Conservation (phyloP, 2,888 invertebrate genomes). For the Pristionchus arcanus region DNA sequence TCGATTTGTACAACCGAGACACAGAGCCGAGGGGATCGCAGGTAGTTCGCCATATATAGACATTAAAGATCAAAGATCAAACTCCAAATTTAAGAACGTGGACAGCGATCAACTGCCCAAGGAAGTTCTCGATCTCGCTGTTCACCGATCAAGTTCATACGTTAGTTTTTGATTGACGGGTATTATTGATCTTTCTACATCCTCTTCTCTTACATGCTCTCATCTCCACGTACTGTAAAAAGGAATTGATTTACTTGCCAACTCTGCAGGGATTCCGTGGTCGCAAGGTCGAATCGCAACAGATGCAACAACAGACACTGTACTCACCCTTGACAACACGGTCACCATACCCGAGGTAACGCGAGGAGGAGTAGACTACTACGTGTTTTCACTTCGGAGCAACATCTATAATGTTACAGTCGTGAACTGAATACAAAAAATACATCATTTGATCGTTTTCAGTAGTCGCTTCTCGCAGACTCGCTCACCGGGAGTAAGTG, state of each 20-base stretch:
- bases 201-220: too few species aligned
- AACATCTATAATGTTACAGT: neutral
- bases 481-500: slow-evolving; percentile 3
- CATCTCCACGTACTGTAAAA: too few species aligned
- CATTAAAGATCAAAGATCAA: slow-evolving; percentile 10
- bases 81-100: neutral
- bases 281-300: slow-evolving; percentile 34
- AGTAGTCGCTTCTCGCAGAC: neutral
- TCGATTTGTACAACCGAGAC: slow-evolving; percentile 64
- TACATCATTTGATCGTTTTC: neutral
- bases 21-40: slow-evolving; percentile 24
- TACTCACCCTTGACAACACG: neutral
- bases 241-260: too few species aligned
- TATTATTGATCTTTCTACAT: too few species aligned
- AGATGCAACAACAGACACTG: neutral
- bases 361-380: neutral
- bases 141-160: neutral
- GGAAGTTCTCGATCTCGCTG: slow-evolving; percentile 17
- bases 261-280: neutral
- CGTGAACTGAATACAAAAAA: too few species aligned
- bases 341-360: neutral
- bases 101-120: slow-evolving; percentile 27
- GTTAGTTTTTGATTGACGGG: neutral
- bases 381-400: neutral
- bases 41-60: neutral